Evolutionary conservation across 64 coral and sea anemone species (phyloP), one percentile per base, ranked within the genome.

Genomic region (Cladopsammia gracilis): DNA sequence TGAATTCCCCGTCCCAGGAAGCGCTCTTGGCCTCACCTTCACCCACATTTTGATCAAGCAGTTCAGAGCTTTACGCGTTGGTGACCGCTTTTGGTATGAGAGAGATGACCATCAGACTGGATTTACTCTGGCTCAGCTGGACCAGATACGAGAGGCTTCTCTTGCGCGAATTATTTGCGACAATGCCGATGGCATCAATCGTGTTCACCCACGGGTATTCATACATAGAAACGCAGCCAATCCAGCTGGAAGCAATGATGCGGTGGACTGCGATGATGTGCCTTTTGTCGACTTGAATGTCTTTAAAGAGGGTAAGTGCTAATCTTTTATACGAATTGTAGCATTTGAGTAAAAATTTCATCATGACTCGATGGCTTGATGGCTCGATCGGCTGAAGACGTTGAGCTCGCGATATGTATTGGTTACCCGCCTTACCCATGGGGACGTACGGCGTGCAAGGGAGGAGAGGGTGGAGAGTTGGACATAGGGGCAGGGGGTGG

Each of bases 1-100:
- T 5, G 93, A 95, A 62, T 85, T 0, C 0, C 79, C 70, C 5
- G 18, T 86, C 2, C 1, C 48, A 13, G 72, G 71, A 16, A 71
- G 57, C 26, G 83, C 43, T 0, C 60, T 95, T 12, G 88, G 94
- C 4, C 42, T 12, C 1, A 87, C 82, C 5, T 91, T 90, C 48
- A 58, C 53, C 18, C 87, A 56, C 23, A 43, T 95, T 10, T 5
- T 95, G 8, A 73, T 24, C 8, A 20, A 42, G 8, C 94, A 91
- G 65, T 95, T 95, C 56, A 49, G 14, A 3, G 26, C 47, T 8
- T 42, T 95, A 3, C 80, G 89, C 19, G 5, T 12, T 16, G 94
- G 94, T 6, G 88, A 95, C 34, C 81, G 89, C 6, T 78, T 78
- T 22, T 78, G 73, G 75, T 58, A 78, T 12, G 75, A 78, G 22